Conservation (phyloP, 2,888 invertebrate genomes). For the Villa cingulata region DNA sequence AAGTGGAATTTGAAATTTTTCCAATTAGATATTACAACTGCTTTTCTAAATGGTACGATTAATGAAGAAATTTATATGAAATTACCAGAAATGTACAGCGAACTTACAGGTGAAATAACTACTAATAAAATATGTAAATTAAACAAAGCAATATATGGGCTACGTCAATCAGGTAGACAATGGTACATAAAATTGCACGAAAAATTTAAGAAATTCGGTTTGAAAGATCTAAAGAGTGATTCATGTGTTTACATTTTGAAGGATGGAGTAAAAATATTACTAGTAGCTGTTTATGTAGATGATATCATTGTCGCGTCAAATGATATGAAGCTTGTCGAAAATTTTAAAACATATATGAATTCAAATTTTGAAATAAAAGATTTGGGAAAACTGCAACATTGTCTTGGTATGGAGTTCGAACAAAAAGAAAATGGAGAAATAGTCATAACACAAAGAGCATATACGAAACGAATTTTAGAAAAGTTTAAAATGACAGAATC, state of each 20-base stretch:
- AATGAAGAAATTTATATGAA: neutral
- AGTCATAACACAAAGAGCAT: neutral
- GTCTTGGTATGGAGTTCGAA: neutral
- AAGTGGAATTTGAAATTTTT: neutral
- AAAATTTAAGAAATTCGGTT: neutral
- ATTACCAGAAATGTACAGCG: neutral
- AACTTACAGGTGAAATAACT: no score
- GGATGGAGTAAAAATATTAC: neutral
- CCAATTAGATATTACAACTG: neutral
- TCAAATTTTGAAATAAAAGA: neutral
- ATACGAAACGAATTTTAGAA: neutral
- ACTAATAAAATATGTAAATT: neutral
- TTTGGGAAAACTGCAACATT: neutral
- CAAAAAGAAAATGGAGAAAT: neutral
- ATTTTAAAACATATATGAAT: neutral
- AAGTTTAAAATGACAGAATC: neutral
- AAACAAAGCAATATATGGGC: no score
- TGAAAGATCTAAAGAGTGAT: neutral
- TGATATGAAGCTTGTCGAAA: neutral
- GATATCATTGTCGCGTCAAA: neutral
- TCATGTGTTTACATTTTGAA: conserved; percentile 1
- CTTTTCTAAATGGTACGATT: neutral
- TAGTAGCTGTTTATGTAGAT: neutral
- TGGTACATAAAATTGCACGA: no score
- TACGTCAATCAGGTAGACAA: no score